Conservation (phyloP, 2,113 vertebrate species). For the Psittacara wagleri region DNA sequence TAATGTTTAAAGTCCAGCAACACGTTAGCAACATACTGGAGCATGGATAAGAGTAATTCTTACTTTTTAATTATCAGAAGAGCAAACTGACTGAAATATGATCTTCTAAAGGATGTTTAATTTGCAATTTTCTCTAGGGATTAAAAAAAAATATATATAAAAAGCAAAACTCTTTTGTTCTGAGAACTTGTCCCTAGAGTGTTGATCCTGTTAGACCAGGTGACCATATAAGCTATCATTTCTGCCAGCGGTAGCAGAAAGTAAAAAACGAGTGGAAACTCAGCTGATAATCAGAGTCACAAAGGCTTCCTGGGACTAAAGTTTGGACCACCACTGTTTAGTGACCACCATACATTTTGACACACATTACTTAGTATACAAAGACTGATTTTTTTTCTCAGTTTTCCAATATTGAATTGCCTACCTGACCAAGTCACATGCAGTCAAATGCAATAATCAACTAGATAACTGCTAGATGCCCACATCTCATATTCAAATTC, state of each 20-base stretch:
- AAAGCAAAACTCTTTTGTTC: not conserved
- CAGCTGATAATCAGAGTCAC: not conserved
- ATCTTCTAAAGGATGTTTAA: not conserved
- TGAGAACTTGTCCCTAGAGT: not conserved
- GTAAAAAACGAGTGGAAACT: not conserved
- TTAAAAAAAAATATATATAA: not conserved
- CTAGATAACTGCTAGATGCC: not conserved
- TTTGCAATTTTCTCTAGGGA: not conserved
- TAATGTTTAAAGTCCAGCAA: not conserved
- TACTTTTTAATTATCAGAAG: not conserved
- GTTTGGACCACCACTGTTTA: not conserved
- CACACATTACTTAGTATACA: not conserved
- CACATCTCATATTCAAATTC: not conserved
- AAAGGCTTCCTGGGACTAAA: not conserved
- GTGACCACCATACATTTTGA: fast-evolving
- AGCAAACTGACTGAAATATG: not conserved
- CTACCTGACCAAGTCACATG: not conserved
- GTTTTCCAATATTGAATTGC: not conserved
- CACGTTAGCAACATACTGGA: not conserved
- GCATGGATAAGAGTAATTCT: not conserved
- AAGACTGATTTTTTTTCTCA: not conserved
- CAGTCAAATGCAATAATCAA: not conserved
- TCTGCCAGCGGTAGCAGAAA: not conserved
- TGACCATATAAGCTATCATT: not conserved
- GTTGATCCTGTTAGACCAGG: not conserved